Percentiles rank a stretch among this genome's conserved stretches.
These are phyloP conservation scores for Pipistrellus pipistrellus DNA, from an alignment of 2,797 vertebrate genomes.

Conservation along the genomic window DNA sequence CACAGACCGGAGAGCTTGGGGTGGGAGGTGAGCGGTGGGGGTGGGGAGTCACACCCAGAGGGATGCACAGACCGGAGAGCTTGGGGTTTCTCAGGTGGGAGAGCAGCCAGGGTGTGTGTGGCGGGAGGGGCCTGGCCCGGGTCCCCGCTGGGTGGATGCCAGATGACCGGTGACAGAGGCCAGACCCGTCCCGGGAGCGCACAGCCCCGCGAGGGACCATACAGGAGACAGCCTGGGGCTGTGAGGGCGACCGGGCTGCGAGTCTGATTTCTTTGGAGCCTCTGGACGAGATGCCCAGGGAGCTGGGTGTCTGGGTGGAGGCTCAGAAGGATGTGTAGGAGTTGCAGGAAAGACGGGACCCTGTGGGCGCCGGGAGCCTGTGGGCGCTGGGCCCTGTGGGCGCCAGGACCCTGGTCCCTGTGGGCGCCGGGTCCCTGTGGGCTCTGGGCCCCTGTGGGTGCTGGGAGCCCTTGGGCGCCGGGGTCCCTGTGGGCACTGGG, in stretches of 20 bases:
- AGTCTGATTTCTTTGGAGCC: background rate
- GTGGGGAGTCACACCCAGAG: accelerated
- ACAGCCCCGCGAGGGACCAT: background rate
- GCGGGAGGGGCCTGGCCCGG: background rate
- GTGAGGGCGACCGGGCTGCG: accelerated
- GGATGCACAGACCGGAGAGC: background rate
- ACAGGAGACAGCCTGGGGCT: background rate
- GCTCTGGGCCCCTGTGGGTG: too few species aligned
- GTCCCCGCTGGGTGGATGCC: background rate
- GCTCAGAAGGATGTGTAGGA: background rate
- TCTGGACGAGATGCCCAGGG: background rate
- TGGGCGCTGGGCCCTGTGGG: too few species aligned
- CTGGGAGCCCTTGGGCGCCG: too few species aligned
- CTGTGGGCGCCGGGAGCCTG: too few species aligned
- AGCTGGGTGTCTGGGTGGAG: too few species aligned
- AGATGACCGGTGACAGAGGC: background rate
- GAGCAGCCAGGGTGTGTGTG: accelerated
- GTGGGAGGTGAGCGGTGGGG: too few species aligned
- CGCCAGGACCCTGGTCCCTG: too few species aligned
- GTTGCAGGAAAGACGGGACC: background rate
- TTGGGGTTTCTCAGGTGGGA: background rate
- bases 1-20: too few species aligned
- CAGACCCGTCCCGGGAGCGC: background rate
- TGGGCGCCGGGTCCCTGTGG: background rate
- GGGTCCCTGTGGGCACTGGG: too few species aligned